Conservation (phyloP, 2,888 invertebrate species). For the Meiosimyza platycephala region DNA sequence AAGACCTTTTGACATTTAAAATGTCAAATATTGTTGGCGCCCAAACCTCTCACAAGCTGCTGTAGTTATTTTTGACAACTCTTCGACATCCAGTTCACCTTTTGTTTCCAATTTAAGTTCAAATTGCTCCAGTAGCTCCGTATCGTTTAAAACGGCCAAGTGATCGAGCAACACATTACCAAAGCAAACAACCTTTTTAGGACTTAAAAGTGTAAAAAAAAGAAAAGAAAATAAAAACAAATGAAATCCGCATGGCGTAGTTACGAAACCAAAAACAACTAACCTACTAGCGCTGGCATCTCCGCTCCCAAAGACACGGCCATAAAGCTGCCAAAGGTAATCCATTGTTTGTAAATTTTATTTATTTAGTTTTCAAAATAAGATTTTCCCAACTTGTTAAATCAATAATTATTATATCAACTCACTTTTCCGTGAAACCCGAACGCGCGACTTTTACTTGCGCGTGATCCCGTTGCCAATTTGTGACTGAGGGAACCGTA, state of each 20-base stretch:
- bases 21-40: conserved; percentile 4
- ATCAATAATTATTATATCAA: conserved; percentile 6
- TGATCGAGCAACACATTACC: conserved; percentile 64
- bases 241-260: background rate
- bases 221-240: background rate
- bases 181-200: conserved; percentile 63
- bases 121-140: conserved; percentile 57
- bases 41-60: conserved; percentile 54
- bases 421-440: background rate
- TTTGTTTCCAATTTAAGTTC: conserved; percentile 56
- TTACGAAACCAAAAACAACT: conserved; percentile 5
- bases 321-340: conserved; percentile 48
- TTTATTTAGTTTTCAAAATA: background rate
- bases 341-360: conserved; percentile 51
- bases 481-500: background rate
- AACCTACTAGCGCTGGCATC: conserved; percentile 15
- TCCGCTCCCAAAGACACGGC: conserved; percentile 13
- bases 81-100: conserved; percentile 60
- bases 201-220: conserved; percentile 42
- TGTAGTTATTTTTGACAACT: conserved; percentile 51
- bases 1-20: conserved; percentile 16
- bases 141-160: conserved; percentile 53
- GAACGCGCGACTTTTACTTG: background rate
- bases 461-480: background rate
- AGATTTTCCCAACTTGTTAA: conserved; percentile 2